Base-by-base conservation (phyloP, 2,113 vertebrate genomes). In the Pristiophorus japonicus region DNA sequence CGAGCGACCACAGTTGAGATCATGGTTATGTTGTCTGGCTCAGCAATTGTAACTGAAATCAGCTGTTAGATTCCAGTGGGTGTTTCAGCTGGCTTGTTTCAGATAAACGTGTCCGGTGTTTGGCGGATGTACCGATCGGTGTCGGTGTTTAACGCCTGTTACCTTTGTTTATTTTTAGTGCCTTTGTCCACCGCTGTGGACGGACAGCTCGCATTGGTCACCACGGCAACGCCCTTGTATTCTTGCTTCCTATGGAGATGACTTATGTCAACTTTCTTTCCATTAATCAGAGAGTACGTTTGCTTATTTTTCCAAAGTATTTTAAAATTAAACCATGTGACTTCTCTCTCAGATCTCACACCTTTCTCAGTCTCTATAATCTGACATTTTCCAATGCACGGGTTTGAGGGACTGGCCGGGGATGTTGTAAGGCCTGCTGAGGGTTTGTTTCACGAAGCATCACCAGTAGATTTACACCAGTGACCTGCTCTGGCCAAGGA, bases 171-270 rank as follows among this genome's bases (percentile, higher is more conserved):
- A 95, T 14, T 95, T 96, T 0, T 97, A 99, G 99, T 3, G 98
- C 99, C 30, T 99, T 99, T 0, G 99, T 99, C 38, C 99, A 99
- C 96, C 99, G 99, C 0, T 99, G 99, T 0, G 99, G 99, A 0
- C 98, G 99, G 4, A 99, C 99, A 0, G 99, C 99, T 0, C 98
- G 99, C 0, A 99, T 99, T 0, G 99, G 99, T 96, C 98, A 98
- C 0, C 95, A 96, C 0, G 99, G 99, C 96, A 99, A 97, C 0
- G 99, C 99, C 0, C 98, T 99, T 0, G 99, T 99, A 0, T 99
- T 99, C 47, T 95, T 99, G 96, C 97, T 99, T 95, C 99, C 99
- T 5, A 99, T 99, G 99, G 99, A 99, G 97, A 98, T 99, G 66
- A 96, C 98, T 0, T 99, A 99, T 0, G 22, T 99, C 95, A 98